Conservation (phyloP, 2,113 vertebrate genomes). For the Saguinus midas region DNA sequence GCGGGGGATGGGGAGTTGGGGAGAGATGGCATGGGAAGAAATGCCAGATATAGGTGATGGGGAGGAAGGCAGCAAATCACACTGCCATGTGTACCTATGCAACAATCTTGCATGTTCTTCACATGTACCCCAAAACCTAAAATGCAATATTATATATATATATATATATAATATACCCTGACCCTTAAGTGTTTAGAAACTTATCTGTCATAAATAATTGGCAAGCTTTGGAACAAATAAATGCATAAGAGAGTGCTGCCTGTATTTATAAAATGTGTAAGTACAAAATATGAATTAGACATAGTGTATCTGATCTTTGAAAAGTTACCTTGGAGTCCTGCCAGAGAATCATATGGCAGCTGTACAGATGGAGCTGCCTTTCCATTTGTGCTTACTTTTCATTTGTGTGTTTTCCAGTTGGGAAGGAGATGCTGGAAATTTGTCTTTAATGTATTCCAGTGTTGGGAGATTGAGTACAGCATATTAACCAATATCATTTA, state of each 20-base stretch:
- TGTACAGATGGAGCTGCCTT: not conserved
- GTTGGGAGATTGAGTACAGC: conserved; percentile 56
- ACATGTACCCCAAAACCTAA: too few relatives aligned
- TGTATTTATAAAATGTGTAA: not conserved
- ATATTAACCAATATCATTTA: conserved; percentile 68
- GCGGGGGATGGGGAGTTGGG: too few relatives aligned
- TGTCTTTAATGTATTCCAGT: conserved; percentile 57
- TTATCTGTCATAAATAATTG: not conserved
- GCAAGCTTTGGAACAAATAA: not conserved
- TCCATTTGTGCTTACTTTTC: fast-evolving
- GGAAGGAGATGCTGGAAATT: conserved; percentile 27
- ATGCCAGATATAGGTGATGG: too few relatives aligned
- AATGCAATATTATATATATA: too few relatives aligned
- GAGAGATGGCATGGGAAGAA: too few relatives aligned
- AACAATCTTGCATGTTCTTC: too few relatives aligned
- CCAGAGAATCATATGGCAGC: not conserved
- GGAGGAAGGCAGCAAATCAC: too few relatives aligned
- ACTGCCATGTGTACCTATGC: too few relatives aligned
- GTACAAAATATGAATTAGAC: not conserved
- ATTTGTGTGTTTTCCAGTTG: not conserved
- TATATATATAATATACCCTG: not conserved
- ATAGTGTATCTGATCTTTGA: not conserved
- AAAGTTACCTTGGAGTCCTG: conserved; percentile 23
- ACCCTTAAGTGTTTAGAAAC: not conserved
- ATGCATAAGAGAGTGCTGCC: not conserved